Evolutionary conservation across 2,888 invertebrate genomes (phyloP).

Genomic region (Anarsia innoxiella): DNA sequence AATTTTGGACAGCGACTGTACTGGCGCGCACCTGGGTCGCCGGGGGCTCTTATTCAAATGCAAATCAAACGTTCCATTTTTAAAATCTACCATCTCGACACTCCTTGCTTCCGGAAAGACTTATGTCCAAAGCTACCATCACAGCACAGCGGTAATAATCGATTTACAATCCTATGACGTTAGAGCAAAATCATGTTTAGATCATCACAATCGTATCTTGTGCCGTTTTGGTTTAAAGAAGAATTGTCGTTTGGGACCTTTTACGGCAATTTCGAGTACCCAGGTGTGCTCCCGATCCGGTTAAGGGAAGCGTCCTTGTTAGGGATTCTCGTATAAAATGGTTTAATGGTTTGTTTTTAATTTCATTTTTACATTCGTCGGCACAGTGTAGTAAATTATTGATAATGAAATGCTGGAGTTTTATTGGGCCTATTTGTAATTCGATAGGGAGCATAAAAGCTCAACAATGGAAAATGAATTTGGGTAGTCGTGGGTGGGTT

Average conservation of each 20-base stretch:
- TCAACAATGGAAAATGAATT: conserved; percentile 33
- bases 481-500: conserved; percentile 37
- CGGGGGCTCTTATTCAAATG: conserved; percentile 75
- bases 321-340: conserved; percentile 70
- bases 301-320: conserved; percentile 74
- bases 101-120: conserved; percentile 70
- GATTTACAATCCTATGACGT: conserved; percentile 27
- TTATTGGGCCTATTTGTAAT: conserved; percentile 53
- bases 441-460: conserved; percentile 34
- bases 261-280: conserved; percentile 70
- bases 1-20: conserved; percentile 57
- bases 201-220: conserved; percentile 23
- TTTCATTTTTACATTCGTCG: conserved; percentile 66
- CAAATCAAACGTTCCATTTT: conserved; percentile 77
- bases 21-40: conserved; percentile 70
- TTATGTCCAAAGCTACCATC: conserved; percentile 62
- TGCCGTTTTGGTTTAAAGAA: conserved; percentile 25
- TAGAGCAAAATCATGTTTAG: conserved; percentile 22
- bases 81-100: conserved; percentile 73
- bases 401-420: conserved; percentile 52
- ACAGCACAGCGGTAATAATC: conserved; percentile 23
- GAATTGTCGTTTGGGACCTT: conserved; percentile 68
- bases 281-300: conserved; percentile 75
- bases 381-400: conserved; percentile 60
- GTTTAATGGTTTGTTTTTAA: conserved; percentile 76